Evolutionary conservation across 2,113 vertebrate genomes (phyloP).

Genomic region (Bostrychus sinensis): DNA sequence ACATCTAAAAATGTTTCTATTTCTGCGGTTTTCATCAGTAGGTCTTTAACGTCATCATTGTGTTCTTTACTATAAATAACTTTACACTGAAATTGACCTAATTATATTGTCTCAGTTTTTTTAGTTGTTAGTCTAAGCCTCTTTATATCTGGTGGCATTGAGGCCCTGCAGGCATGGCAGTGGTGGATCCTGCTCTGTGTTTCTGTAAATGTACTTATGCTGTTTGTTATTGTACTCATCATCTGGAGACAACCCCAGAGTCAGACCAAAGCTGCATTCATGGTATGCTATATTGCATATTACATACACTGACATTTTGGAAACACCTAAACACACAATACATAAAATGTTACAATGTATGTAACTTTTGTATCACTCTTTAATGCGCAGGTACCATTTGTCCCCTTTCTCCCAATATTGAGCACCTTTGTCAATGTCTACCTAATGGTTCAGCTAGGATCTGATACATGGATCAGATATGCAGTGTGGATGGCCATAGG

Average conservation of each 20-base stretch:
- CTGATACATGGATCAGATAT: slow-evolving; percentile 83
- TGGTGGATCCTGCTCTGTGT: slow-evolving; percentile 78
- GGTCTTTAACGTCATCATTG: slow-evolving; percentile 11
- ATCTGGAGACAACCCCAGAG: slow-evolving; percentile 87
- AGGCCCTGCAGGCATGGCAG: slow-evolving; percentile 54
- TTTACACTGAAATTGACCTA: background rate
- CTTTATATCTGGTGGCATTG: slow-evolving; percentile 49
- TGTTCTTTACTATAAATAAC: background rate
- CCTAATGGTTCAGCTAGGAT: slow-evolving; percentile 81
- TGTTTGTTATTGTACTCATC: slow-evolving; percentile 66
- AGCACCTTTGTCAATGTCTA: slow-evolving; percentile 82
- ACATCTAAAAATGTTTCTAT: slow-evolving; percentile 75
- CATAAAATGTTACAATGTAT: background rate
- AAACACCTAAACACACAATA: background rate
- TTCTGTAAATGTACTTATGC: slow-evolving; percentile 58
- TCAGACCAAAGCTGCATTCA: slow-evolving; percentile 78
- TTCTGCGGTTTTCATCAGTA: slow-evolving; percentile 63
- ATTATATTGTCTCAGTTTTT: slow-evolving; percentile 56
- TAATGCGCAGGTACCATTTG: slow-evolving; percentile 80
- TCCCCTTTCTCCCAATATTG: slow-evolving; percentile 83
- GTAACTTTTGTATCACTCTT: slow-evolving; percentile 4
- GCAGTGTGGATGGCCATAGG: slow-evolving; percentile 84
- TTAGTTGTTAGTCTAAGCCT: slow-evolving; percentile 62
- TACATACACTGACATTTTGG: background rate
- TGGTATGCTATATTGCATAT: slow-evolving; percentile 66